Evolutionary conservation across 2,888 invertebrate genomes (phyloP).

Genomic region (Nematopogon swammerdamellus): DNA sequence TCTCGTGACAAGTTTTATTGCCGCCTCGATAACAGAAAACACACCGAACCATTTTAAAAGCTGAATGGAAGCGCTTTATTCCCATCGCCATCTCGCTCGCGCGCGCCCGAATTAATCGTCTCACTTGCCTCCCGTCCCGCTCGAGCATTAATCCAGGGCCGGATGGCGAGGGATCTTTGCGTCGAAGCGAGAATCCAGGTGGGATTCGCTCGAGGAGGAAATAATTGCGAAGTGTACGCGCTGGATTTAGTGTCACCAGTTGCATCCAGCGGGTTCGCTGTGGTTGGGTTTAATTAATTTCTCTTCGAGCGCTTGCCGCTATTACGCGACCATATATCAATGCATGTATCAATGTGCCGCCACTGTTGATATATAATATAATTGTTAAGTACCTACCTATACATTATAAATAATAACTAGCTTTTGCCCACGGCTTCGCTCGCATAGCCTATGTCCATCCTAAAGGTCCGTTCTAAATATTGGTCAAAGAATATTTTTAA

Average conservation of each 20-base stretch:
- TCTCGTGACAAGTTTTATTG: neutral
- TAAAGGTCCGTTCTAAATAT: too few species aligned
- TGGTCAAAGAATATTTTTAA: too few species aligned
- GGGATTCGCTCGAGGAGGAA: constrained; percentile 17
- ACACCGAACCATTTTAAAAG: constrained; percentile 14
- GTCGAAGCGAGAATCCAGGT: neutral
- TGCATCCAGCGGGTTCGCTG: too few species aligned
- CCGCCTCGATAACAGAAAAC: neutral
- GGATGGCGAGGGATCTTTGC: neutral
- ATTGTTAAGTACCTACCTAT: too few species aligned
- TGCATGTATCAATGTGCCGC: too few species aligned
- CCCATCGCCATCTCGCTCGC: constrained; percentile 39
- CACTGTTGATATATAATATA: too few species aligned
- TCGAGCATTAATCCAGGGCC: constrained; percentile 32
- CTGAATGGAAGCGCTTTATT: constrained; percentile 43
- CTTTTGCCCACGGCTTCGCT: too few species aligned
- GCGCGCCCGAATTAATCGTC: constrained; percentile 49
- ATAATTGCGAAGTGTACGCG: constrained; percentile 35
- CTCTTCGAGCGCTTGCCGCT: too few species aligned
- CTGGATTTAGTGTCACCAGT: constrained; percentile 48
- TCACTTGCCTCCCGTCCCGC: constrained; percentile 48
- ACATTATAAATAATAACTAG: too few species aligned
- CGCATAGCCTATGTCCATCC: too few species aligned
- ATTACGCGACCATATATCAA: too few species aligned
- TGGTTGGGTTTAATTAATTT: too few species aligned